Base-by-base conservation (phyloP, 2,113 vertebrate genomes). In the Recurvirostra avosetta region DNA sequence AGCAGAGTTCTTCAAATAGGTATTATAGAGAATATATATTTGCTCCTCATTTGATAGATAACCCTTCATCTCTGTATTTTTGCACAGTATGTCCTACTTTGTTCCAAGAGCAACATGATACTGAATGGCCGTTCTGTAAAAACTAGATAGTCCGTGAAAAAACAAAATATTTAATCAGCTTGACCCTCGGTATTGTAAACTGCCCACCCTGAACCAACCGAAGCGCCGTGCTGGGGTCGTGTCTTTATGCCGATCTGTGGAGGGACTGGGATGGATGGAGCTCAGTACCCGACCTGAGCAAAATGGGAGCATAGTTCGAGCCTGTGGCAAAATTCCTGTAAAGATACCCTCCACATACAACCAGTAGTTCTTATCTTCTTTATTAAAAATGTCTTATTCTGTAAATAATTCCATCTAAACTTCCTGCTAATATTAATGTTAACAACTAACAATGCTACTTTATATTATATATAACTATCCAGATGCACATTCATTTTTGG, bases 221-320 rank as follows among this genome's bases (percentile, higher is more conserved):
- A 65, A 53, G 49, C 3, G 1, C 12, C 0, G 0, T 68, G 34
- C 53, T 78, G 26, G 53, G 11, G 30, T 38, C 13, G 20, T 22
- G 23, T 38, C 49, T 20, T 36, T 23, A 12, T 26, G 19, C 26
- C 0, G 1, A 4, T 59, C 38, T 36, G 16, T 58, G 55, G 38
- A 63, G 34, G 38, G 41, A 58, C 16, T 2, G 8, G 66, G 18
- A 3, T 59, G 55, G 55, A n/a, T 70, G 20, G 19, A 62, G 36
- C 41, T 72, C 41, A 20, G 52, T 30, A 56, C 32, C 8, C 1
- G 3, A 18, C 40, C 36, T 8, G 22, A 36, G 17, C 26, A 75
- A 67, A 71, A 34, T 27, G 45, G 43, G 65, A 29, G 15, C 17
- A 8, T 56, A 13, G 23, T 59, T 66, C 4, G 7, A 71, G 40